Percentiles rank a stretch among this genome's conserved stretches.
Conservation (phyloP, 2,888 invertebrate species). For the Drosophila siamana region DNA sequence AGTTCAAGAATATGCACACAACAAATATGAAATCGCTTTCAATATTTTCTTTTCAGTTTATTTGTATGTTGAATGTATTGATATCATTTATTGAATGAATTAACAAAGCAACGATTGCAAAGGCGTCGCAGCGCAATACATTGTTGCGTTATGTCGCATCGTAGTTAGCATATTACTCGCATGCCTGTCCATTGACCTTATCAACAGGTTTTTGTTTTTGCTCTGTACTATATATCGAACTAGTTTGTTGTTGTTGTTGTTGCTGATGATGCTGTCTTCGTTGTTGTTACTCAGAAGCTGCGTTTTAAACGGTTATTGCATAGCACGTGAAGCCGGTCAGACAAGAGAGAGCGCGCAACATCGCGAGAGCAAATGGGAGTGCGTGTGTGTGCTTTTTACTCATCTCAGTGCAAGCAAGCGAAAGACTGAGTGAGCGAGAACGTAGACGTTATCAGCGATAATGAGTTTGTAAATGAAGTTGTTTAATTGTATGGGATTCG, state of each 20-base stretch:
- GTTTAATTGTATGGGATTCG: constrained; percentile 21
- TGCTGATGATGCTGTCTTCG: background rate
- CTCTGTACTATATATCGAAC: constrained; percentile 32
- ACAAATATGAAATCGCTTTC: constrained; percentile 8
- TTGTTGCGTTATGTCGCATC: constrained; percentile 14
- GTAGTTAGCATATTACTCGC: constrained; percentile 24
- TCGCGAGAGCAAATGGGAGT: background rate
- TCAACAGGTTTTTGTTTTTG: constrained; percentile 65
- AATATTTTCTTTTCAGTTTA: background rate
- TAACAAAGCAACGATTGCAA: constrained; percentile 11
- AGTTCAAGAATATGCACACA: constrained; percentile 2
- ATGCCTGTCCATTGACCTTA: constrained; percentile 70
- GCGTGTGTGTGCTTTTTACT: constrained; percentile 11
- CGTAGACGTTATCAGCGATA: constrained; percentile 46
- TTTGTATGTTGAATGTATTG: background rate
- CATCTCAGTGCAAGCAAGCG: background rate
- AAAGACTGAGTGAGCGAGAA: background rate
- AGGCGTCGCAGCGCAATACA: constrained; percentile 9
- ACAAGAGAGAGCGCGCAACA: constrained; percentile 10
- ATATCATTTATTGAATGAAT: constrained; percentile 26
- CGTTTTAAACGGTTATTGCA: constrained; percentile 40
- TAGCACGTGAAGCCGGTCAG: constrained; percentile 60
- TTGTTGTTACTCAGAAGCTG: constrained; percentile 42
- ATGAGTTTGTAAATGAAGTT: constrained; percentile 33
- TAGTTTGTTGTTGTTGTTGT: constrained; percentile 38